Percentiles rank a stretch among this genome's conserved stretches.
These are phyloP conservation scores for Otus sunia DNA, from an alignment of 2,113 vertebrate species.

Conservation along the genomic window DNA sequence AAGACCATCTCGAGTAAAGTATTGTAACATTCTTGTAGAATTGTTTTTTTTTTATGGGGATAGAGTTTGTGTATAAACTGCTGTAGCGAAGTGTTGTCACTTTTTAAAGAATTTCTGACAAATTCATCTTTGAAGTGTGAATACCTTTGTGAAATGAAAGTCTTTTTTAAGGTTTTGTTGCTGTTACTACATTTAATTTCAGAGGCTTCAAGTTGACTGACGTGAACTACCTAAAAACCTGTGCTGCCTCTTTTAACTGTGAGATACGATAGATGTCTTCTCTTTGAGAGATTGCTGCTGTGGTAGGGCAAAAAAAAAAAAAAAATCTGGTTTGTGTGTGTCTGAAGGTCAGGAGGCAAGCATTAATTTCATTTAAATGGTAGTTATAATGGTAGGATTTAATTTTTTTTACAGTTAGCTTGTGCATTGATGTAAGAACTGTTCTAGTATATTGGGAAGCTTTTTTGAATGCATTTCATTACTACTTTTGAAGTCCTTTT, in stretches of 20 bases:
- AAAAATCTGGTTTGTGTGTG: not conserved
- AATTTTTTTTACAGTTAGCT: not conserved
- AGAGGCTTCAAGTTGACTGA: not conserved
- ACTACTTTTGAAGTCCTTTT: not conserved
- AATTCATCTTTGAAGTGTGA: not conserved
- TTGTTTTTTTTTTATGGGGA: not conserved
- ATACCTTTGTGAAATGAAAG: not conserved
- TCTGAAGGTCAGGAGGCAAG: not conserved
- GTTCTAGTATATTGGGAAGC: not conserved
- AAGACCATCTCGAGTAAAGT: not conserved
- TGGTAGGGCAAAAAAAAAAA: not conserved
- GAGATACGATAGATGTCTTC: not conserved
- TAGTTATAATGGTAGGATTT: not conserved
- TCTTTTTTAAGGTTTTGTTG: not conserved
- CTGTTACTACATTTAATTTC: conserved; percentile 7
- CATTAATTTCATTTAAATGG: not conserved
- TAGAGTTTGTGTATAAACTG: not conserved
- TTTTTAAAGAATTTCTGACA: not conserved
- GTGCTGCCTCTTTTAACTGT: not conserved
- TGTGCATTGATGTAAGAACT: not conserved
- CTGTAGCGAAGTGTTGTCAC: not conserved
- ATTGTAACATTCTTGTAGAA: not conserved
- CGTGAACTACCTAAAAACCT: not conserved
- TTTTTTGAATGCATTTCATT: not conserved
- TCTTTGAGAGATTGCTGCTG: not conserved